These are phyloP conservation scores for Trididemnum nubilum DNA, from an alignment of 23 tunicate genomes.

Conservation along the genomic window DNA sequence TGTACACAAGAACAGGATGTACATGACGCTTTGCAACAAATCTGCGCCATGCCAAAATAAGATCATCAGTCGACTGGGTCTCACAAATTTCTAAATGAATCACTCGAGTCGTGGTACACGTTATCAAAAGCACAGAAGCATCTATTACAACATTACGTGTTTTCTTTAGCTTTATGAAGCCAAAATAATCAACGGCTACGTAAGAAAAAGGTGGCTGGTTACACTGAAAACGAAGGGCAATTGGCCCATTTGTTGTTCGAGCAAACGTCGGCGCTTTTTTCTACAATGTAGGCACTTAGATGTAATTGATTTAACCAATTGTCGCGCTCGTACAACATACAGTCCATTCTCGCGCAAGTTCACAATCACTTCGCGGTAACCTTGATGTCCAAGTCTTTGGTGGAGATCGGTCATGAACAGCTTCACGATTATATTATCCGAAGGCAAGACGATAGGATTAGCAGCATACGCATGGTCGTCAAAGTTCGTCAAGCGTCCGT, in stretches of 20 bases:
- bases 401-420: neutral
- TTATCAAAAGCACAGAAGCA: neutral
- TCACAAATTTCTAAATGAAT: neutral
- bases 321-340: neutral
- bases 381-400: conserved; percentile 1
- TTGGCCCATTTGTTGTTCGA: neutral
- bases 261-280: neutral
- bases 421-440: neutral
- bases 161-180: neutral
- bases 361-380: neutral
- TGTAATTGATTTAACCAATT: neutral
- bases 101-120: conserved; percentile 3
- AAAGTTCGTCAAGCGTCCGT: neutral
- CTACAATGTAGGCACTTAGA: neutral
- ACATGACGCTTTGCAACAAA: too few relatives aligned
- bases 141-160: neutral
- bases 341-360: neutral
- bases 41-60: neutral
- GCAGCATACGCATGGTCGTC: neutral
- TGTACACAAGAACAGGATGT: neutral
- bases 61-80: neutral
- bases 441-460: neutral
- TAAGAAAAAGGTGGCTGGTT: neutral
- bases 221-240: neutral
- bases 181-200: neutral